Percentiles rank a stretch among this genome's conserved stretches.
Conservation (phyloP, 2,113 vertebrate genomes). For the Cinclus cinclus region DNA sequence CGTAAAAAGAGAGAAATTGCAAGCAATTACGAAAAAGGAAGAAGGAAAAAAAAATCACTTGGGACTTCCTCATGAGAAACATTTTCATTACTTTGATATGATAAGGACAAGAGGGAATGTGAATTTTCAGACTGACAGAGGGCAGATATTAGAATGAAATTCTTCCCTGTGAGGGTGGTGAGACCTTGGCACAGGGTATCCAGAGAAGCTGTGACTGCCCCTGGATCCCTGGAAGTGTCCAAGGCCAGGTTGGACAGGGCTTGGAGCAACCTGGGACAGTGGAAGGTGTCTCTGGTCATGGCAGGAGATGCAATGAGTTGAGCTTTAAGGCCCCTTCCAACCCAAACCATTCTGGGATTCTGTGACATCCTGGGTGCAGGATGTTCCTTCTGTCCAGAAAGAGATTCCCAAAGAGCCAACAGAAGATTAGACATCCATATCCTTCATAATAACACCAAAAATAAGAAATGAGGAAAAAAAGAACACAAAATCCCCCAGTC, state of each 20-base stretch:
- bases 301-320: neutral
- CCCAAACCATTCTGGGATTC: neutral
- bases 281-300: neutral
- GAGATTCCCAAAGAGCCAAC: neutral
- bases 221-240: neutral
- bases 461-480: neutral
- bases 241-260: rapidly evolving
- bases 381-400: neutral
- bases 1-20: neutral
- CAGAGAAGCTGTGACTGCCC: neutral
- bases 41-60: neutral
- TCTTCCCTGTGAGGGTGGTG: rapidly evolving
- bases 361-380: neutral
- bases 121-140: neutral
- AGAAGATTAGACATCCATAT: neutral
- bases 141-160: neutral
- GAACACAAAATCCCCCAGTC: neutral
- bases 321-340: neutral
- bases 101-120: neutral
- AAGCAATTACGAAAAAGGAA: neutral
- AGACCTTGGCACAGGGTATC: neutral
- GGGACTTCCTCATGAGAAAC: neutral
- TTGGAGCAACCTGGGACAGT: neutral
- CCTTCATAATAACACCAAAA: neutral
- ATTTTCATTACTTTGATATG: neutral